Conservation (phyloP, 1,140 invertebrate genomes). For the Drosophila azteca region DNA sequence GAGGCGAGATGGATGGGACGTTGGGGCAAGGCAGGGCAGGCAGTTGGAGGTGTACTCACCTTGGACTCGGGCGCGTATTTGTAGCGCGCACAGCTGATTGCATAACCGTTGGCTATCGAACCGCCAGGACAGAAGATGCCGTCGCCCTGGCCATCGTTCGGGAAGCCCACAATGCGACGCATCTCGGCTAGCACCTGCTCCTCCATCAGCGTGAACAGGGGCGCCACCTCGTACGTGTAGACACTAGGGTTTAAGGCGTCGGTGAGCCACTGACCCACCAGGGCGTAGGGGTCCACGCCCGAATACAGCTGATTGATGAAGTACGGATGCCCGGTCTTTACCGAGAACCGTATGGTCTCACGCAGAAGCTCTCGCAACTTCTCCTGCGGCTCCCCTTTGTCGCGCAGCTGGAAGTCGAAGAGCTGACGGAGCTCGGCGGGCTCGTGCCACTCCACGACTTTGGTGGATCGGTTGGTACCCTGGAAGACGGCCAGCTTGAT, state of each 20-base stretch:
- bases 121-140: constrained; percentile 98
- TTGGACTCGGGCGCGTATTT: constrained; percentile 91
- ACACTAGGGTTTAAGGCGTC: constrained; percentile 94
- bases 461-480: constrained; percentile 87
- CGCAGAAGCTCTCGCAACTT: constrained; percentile 87
- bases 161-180: constrained; percentile 93
- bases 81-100: constrained; percentile 94
- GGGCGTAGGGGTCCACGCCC: constrained; percentile 92
- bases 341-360: constrained; percentile 90
- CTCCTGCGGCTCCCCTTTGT: constrained; percentile 87
- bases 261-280: constrained; percentile 93
- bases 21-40: background rate
- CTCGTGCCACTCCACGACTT: constrained; percentile 90
- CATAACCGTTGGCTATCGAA: constrained; percentile 97
- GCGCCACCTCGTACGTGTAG: constrained; percentile 96
- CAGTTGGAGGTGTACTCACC: constrained; percentile 80
- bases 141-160: constrained; percentile 87
- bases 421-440: constrained; percentile 87
- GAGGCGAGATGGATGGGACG: no score
- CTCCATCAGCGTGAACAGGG: constrained; percentile 94
- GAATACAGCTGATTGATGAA: constrained; percentile 95
- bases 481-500: constrained; percentile 90
- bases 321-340: constrained; percentile 94
- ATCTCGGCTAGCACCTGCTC: constrained; percentile 92
- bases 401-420: constrained; percentile 88